Base-by-base conservation (phyloP, 1,140 invertebrate species). In the Drosophila ohnishii region DNA sequence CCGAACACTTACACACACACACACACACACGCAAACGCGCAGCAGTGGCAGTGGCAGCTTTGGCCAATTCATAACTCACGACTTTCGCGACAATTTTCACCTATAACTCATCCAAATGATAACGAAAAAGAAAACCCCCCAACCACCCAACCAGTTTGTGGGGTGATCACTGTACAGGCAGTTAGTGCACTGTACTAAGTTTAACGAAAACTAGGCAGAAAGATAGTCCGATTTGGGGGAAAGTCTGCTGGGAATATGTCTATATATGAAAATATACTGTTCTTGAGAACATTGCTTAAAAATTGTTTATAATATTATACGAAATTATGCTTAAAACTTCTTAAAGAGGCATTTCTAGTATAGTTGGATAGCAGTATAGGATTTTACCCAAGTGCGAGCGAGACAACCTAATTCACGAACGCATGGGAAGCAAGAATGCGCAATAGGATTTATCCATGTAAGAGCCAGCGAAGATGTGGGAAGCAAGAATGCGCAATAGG, bases 81-180 rank as follows among this genome's bases (percentile, higher is more conserved):
- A 86, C 82, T 86, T 86, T 87, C 83, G 83, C 83, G 83, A 87
- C 83, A 87, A 87, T 87, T 87, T 87, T 87, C 83, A 87, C 83
- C 83, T 80, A 87, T 87, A 87, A 87, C 67, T 87, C 83, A 87
- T 87, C 83, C 70, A 80, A 87, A 83, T 83, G 75, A 81, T 87
- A 87, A 79, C 83, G 60, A 69, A 70, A 55, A 85, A 69, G 86
- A 72, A 85, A 61, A 51, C 50, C 22, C 28, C 34, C 37, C 67
- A 45, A 62, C 40, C 14, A 9, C 34, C 30, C 75, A 78, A 84
- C 81, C 77, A 50, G 81, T 85, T 84, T 69, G 48, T n/a, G 47
- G 65, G 61, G 35, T 48, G 64, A 34, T 30, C 16, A 37, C 32
- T 59, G 53, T 45, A 35, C 32, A 9, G 63, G 32, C 22, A 25